phyloP scores from a whole-genome alignment of 2,113 vertebrate species.

The Bos javanicus region DNA sequence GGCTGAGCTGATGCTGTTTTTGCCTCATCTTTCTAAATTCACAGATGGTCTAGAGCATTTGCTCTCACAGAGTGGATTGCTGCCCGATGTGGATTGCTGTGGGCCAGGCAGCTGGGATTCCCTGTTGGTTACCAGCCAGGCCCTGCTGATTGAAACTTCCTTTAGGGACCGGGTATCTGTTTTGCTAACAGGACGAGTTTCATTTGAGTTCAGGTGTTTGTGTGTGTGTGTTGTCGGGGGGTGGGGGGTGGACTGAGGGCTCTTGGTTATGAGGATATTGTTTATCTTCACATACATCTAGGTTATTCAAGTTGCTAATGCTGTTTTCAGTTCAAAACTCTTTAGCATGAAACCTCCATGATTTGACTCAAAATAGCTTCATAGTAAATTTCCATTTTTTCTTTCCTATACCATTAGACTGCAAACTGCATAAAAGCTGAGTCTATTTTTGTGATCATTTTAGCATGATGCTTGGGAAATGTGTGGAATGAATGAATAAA shows the following conservation, averaged over 20 bases:
- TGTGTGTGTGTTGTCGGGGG: too few species aligned
- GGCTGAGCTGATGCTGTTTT: slow-evolving; percentile 48
- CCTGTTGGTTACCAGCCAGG: slow-evolving; percentile 60
- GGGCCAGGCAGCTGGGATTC: slow-evolving; percentile 71
- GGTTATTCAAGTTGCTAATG: background rate
- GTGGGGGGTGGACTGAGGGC: background rate
- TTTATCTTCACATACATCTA: background rate
- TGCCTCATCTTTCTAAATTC: slow-evolving; percentile 56
- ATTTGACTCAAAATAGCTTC: background rate
- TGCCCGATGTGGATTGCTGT: slow-evolving; percentile 46
- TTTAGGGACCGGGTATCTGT: background rate
- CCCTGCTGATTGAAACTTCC: slow-evolving; percentile 33
- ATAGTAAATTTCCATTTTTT: background rate
- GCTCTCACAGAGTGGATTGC: slow-evolving; percentile 51
- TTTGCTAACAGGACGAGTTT: background rate
- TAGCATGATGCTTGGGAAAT: background rate
- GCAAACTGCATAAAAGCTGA: background rate
- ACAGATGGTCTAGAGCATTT: slow-evolving; percentile 70
- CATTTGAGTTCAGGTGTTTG: background rate
- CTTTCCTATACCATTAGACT: background rate
- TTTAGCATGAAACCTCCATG: background rate
- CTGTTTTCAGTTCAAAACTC: background rate
- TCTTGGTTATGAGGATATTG: background rate
- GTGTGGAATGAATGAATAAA: background rate
- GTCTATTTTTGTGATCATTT: background rate